Evolutionary conservation across 2,113 vertebrate species (phyloP).

Genomic region (Scartelaos histophorus): DNA sequence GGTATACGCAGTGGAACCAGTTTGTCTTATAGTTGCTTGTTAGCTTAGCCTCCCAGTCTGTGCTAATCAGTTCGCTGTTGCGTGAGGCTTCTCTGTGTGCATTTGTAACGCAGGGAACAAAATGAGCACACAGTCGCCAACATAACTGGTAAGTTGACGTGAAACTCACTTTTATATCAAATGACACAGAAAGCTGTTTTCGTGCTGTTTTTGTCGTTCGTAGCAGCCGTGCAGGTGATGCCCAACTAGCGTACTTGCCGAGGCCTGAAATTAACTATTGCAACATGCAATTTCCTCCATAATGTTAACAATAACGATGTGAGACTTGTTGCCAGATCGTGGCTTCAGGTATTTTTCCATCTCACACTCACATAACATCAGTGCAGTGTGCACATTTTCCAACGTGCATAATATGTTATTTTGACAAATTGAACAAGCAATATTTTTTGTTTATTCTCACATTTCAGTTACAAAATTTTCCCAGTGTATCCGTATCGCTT

Average conservation of each 20-base stretch:
- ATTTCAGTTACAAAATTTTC: neutral
- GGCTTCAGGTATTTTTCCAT: neutral
- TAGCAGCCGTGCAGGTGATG: neutral
- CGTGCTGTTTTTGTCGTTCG: neutral
- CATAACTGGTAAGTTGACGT: slow-evolving; percentile 26
- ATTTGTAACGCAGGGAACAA: slow-evolving; percentile 18
- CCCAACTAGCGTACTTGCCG: neutral
- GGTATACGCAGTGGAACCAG: neutral
- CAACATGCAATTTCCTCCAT: neutral
- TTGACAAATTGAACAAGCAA: neutral
- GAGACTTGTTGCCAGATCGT: neutral
- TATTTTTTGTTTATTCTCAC: neutral
- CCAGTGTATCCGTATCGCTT: neutral
- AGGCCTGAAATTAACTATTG: neutral
- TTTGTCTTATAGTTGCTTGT: neutral
- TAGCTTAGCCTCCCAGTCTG: slow-evolving; percentile 19
- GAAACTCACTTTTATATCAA: neutral
- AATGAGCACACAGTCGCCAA: slow-evolving; percentile 20
- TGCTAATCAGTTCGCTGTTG: slow-evolving; percentile 26
- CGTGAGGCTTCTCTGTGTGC: neutral
- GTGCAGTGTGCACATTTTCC: neutral
- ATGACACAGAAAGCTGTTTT: neutral
- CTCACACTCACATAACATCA: neutral
- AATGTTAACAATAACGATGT: neutral
- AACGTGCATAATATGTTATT: neutral